phyloP scores from a whole-genome alignment of 2,888 invertebrate genomes.

The Chouioia cunea region DNA sequence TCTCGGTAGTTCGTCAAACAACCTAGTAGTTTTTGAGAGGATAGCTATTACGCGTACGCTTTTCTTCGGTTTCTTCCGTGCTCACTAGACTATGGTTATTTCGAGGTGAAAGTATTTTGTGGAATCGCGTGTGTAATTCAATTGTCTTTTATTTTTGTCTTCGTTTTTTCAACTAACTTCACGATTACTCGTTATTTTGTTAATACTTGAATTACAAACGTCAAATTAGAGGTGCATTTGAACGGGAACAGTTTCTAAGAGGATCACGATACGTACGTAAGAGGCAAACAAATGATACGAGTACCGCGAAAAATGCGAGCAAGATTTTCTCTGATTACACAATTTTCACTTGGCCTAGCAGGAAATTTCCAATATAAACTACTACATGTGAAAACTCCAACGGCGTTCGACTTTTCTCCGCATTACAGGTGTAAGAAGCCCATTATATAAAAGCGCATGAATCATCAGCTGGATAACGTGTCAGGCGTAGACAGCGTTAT shows the following conservation, averaged over 20 bases:
- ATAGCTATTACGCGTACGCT: no score
- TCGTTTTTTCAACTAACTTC: not conserved
- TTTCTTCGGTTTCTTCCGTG: no score
- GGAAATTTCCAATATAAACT: conserved; percentile 28
- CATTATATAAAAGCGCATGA: conserved; percentile 31
- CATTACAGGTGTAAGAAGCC: conserved; percentile 5
- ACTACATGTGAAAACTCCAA: conserved; percentile 17
- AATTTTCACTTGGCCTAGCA: conserved; percentile 11
- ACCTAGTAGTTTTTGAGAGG: no score
- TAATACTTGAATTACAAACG: no score
- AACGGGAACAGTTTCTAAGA: no score
- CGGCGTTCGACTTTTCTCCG: conserved; percentile 23
- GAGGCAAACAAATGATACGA: not conserved
- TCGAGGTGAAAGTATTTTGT: conserved; percentile 12
- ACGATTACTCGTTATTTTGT: no score
- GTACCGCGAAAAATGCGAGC: conserved; percentile 5
- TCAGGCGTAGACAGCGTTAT: conserved; percentile 6
- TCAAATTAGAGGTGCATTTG: no score
- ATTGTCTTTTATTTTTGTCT: not conserved
- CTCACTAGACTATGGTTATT: no score
- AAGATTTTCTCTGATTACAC: conserved; percentile 27
- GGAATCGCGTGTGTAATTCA: no score
- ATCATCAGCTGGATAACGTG: conserved; percentile 3
- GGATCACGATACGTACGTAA: no score
- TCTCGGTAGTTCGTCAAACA: no score